Evolutionary conservation across 2,888 invertebrate species (phyloP), one percentile per base, ranked within the genome.

Genomic region (Tetragonula carbonaria): DNA sequence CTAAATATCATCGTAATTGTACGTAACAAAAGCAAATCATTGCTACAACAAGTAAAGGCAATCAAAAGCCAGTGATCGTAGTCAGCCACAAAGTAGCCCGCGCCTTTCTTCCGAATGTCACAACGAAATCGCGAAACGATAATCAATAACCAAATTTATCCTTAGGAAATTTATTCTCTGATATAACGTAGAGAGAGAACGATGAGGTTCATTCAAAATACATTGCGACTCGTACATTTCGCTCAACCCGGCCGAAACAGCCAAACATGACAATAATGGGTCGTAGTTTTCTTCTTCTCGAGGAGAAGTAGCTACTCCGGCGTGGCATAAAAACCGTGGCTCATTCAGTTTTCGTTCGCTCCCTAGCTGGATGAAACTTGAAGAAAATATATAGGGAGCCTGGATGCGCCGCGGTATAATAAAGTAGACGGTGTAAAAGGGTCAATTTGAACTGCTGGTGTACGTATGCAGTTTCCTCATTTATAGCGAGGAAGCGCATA

Each of bases 131-230:
- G n/a, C n/a, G n/a, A n/a, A 57, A 57, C n/a, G n/a, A 14, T n/a
- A 21, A 23, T 5, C 57, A 59, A 59, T 59, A 59, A n/a, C 14
- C n/a, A 59, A 59, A 5, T 14, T 57, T n/a, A 14, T 14, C 5
- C 3, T 59, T n/a, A n/a, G n/a, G 8, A 14, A 66, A n/a, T n/a
- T 16, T 6, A n/a, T 2, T 6, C n/a, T 6, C 1, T 45, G 13
- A 67, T 45, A 23, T 33, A 18, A 4, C 3, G 33, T 18, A 4
- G 13, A 45, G 2, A 21, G 13, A 45, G 45, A 38, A 6, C 4
- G 5, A 14, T 0, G 13, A 65, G 11, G 21, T 38, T n/a, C n/a
- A 5, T 65, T 65, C 21, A 87, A 80, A 87, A 38, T 16, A n/a
- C 6, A 55, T 21, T 28, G 6, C 23, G 21, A 8, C 18, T 71